Evolutionary conservation across 2,797 vertebrate species (phyloP).

Genomic region (Pipistrellus nathusii): DNA sequence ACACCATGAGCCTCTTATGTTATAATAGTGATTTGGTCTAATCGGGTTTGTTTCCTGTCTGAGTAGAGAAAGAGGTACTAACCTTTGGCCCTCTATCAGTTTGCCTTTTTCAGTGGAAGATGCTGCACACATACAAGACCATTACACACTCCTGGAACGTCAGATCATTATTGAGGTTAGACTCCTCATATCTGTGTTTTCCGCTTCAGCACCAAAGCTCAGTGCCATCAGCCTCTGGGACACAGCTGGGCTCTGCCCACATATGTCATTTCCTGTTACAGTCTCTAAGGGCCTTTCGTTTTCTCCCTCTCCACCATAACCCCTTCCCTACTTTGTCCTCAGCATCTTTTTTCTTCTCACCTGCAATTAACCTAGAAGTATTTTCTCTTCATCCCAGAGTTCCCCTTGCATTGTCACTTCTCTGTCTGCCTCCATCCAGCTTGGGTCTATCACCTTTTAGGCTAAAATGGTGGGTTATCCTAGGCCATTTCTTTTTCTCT

Average conservation of each 20-base stretch:
- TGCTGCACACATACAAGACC: conserved; percentile 92
- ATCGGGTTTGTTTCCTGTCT: conserved; percentile 41
- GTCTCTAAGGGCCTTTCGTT: background rate
- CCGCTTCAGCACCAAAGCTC: background rate
- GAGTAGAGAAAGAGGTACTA: conserved; percentile 65
- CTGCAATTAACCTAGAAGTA: background rate
- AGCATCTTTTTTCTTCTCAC: background rate
- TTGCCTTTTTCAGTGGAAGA: conserved; percentile 95
- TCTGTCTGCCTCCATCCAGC: background rate
- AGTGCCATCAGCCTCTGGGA: background rate
- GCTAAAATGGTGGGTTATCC: background rate
- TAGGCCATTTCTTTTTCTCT: background rate
- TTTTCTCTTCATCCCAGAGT: background rate
- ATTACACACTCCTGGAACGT: conserved; percentile 95
- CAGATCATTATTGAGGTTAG: conserved; percentile 98
- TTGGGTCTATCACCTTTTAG: background rate
- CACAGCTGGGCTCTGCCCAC: background rate
- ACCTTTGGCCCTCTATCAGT: conserved; percentile 84
- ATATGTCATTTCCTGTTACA: background rate
- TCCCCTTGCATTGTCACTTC: background rate
- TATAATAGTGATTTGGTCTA: conserved; percentile 38
- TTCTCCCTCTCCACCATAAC: background rate
- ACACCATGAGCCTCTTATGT: background rate
- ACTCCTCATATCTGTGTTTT: background rate
- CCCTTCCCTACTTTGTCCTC: background rate